Percentiles rank a stretch among this genome's conserved stretches.
phyloP scores from a whole-genome alignment of 2,797 vertebrate genomes.

The Gobio occitaniae region DNA sequence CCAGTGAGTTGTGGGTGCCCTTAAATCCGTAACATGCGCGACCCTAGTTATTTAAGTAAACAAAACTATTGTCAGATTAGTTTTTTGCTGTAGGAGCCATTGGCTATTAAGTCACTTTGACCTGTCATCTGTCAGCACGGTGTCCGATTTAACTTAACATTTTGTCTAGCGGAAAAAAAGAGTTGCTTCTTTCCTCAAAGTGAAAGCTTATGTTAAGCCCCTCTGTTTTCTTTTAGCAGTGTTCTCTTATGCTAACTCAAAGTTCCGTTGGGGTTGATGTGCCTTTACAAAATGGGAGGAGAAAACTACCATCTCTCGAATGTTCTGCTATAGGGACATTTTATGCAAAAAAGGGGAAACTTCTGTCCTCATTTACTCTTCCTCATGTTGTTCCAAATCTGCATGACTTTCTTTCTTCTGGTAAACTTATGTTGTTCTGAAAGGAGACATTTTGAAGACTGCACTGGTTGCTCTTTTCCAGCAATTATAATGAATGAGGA shows the following conservation, averaged over 20 bases:
- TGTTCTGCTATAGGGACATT: neutral
- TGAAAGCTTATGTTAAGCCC: conserved; percentile 60
- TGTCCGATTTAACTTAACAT: conserved; percentile 60
- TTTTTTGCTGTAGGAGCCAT: neutral
- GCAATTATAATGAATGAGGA: neutral
- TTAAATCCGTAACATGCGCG: neutral
- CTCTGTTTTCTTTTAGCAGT: conserved; percentile 55
- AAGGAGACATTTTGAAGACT: neutral
- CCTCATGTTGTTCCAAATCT: neutral
- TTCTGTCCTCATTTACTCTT: neutral
- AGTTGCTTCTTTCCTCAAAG: conserved; percentile 65
- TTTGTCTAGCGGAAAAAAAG: conserved; percentile 46
- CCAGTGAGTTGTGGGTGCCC: neutral
- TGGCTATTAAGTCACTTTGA: conserved; percentile 63
- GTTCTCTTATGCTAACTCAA: conserved; percentile 57
- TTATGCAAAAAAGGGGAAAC: neutral
- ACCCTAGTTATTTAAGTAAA: conserved; percentile 7
- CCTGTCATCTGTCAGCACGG: conserved; percentile 57
- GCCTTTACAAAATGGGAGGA: conserved; percentile 55
- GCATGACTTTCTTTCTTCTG: neutral
- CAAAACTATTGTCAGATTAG: neutral
- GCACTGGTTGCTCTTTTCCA: neutral
- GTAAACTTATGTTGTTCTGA: neutral
- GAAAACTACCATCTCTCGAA: neutral
- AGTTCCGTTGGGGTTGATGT: conserved; percentile 58